These are phyloP conservation scores for Stegodyphus mimosarum DNA, from an alignment of 1,140 invertebrate genomes.

Conservation along the genomic window DNA sequence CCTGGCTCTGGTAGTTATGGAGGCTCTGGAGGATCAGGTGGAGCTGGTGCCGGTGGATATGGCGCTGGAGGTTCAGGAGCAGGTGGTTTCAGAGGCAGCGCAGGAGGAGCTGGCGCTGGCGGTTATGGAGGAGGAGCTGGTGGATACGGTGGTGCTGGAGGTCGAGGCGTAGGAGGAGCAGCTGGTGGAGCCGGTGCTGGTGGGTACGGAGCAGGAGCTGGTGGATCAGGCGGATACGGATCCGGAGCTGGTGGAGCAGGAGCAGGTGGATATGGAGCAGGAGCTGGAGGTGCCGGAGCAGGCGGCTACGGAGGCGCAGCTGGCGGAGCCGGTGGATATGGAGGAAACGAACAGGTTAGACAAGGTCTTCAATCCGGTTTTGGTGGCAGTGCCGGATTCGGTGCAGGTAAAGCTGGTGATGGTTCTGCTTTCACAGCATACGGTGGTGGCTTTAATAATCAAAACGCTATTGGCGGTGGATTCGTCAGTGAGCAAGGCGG, in stretches of 20 bases:
- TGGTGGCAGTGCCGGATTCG: conserved; percentile 21
- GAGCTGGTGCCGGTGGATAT: conserved; percentile 12
- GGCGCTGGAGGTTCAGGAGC: neutral
- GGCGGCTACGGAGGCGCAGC: neutral
- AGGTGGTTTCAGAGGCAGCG: neutral
- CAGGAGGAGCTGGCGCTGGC: conserved; percentile 13
- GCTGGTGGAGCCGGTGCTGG: conserved; percentile 25
- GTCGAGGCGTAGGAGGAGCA: conserved; percentile 11
- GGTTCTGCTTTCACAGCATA: conserved; percentile 31
- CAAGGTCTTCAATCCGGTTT: conserved; percentile 5
- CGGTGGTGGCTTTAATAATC: conserved; percentile 34
- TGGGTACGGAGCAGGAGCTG: neutral
- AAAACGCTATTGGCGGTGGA: conserved; percentile 28
- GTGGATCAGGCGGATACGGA: conserved; percentile 4
- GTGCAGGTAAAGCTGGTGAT: conserved; percentile 11
- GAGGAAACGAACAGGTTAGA: conserved; percentile 1
- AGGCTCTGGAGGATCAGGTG: conserved; percentile 40
- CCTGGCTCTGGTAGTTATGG: conserved; percentile 11
- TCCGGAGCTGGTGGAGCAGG: neutral
- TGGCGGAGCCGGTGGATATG: conserved; percentile 32
- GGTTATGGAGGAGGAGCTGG: conserved; percentile 20
- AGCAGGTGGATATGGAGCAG: conserved; percentile 1
- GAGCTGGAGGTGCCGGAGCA: conserved; percentile 18
- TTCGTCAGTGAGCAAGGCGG: conserved; percentile 27
- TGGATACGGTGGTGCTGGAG: neutral